Percentiles rank a stretch among this genome's conserved stretches.
Conservation (phyloP, 2,113 vertebrate species). For the Xenus cinereus region DNA sequence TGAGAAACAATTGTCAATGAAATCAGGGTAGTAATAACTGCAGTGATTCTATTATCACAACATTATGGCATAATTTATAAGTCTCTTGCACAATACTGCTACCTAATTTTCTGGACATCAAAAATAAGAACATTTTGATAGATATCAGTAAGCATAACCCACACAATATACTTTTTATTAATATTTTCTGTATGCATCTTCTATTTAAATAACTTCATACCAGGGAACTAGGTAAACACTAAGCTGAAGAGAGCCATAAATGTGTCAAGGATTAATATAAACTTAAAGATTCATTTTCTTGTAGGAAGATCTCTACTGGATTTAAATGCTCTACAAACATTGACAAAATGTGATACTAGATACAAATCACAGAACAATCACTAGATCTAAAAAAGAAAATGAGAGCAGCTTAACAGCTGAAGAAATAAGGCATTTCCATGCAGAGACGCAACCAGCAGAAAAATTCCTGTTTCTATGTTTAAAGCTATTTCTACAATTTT, state of each 20-base stretch:
- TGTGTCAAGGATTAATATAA: slow-evolving; percentile 15
- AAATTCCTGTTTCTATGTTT: not conserved
- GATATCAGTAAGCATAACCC: not conserved
- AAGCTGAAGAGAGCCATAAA: slow-evolving; percentile 38
- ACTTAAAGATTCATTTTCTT: slow-evolving; percentile 31
- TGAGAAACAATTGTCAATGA: not conserved
- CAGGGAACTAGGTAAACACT: not conserved
- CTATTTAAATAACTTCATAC: slow-evolving; percentile 31
- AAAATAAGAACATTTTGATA: not conserved
- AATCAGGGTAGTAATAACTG: not conserved
- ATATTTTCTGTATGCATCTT: not conserved
- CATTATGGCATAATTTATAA: not conserved
- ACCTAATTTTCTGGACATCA: not conserved
- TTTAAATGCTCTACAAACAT: slow-evolving; percentile 33
- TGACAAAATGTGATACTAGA: slow-evolving; percentile 13
- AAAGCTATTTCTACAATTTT: not conserved
- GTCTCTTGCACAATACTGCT: not conserved
- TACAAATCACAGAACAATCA: not conserved
- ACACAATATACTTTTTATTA: not conserved
- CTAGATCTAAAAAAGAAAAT: not conserved
- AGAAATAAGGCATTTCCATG: not conserved
- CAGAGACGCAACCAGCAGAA: not conserved
- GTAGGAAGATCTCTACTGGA: not conserved
- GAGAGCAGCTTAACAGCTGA: not conserved
- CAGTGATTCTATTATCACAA: not conserved